Conservation (phyloP, 2,888 invertebrate genomes). For the Caenorhabditis sp. region DNA sequence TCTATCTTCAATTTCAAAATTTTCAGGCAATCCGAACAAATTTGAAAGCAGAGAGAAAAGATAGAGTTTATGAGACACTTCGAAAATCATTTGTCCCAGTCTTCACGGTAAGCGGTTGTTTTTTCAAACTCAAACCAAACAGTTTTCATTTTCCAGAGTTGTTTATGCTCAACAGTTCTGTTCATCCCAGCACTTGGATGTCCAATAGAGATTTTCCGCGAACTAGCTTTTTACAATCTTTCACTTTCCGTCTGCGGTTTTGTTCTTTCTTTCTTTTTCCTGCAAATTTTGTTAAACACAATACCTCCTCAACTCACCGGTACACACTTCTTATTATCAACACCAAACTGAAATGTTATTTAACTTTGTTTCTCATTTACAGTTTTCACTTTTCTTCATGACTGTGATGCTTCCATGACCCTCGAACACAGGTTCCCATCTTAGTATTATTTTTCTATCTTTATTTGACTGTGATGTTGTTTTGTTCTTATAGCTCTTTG, state of each 20-base stretch:
- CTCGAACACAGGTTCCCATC: background rate
- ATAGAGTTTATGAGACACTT: slow-evolving; percentile 28
- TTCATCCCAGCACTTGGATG: slow-evolving; percentile 45
- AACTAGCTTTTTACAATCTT: slow-evolving; percentile 39
- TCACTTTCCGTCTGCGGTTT: slow-evolving; percentile 15
- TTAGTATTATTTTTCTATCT: background rate
- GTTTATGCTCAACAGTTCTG: slow-evolving; percentile 25
- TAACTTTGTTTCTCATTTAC: background rate
- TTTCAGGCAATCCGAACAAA: slow-evolving; percentile 29
- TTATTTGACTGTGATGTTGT: background rate
- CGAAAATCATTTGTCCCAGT: slow-evolving; percentile 31
- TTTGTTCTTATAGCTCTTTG: background rate
- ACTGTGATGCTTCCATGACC: background rate
- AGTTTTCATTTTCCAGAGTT: slow-evolving; percentile 40
- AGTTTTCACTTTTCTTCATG: background rate
- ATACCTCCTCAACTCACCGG: slow-evolving; percentile 29
- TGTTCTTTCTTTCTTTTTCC: slow-evolving; percentile 21
- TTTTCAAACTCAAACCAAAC: background rate
- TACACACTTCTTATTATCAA: slow-evolving; percentile 26
- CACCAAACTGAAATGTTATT: background rate
- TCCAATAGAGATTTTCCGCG: slow-evolving; percentile 43
- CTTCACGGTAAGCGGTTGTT: slow-evolving; percentile 19
- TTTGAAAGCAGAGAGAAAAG: slow-evolving; percentile 15
- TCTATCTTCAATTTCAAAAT: too few relatives aligned
- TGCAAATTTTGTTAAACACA: slow-evolving; percentile 27